Evolutionary conservation across 2,797 vertebrate genomes (phyloP).

Genomic region (Xiphorhynchus erythropygius): DNA sequence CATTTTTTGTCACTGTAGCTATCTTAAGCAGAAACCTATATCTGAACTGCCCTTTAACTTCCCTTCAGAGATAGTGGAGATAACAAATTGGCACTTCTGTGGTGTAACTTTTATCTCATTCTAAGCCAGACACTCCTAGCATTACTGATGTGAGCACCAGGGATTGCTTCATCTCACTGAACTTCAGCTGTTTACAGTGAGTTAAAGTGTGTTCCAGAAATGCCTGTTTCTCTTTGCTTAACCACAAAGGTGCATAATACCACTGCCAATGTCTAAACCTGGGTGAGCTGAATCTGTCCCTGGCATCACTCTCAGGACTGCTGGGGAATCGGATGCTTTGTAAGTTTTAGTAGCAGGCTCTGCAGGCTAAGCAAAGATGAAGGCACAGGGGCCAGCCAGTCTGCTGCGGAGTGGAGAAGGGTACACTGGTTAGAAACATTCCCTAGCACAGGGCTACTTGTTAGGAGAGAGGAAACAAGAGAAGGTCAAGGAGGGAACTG

Average conservation of each 20-base stretch:
- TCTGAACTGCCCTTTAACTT: background rate
- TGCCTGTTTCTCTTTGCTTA: background rate
- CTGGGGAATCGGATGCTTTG: background rate
- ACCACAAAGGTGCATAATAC: rapidly evolving
- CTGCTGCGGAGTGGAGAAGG: background rate
- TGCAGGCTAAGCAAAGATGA: background rate
- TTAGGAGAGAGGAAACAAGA: background rate
- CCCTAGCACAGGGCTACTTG: background rate
- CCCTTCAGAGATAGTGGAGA: background rate
- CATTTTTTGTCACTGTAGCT: background rate
- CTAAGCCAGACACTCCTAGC: background rate
- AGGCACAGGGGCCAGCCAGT: background rate
- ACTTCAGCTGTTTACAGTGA: background rate
- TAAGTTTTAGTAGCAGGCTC: background rate
- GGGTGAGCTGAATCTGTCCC: background rate
- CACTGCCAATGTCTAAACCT: background rate
- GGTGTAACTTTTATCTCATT: background rate
- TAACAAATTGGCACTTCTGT: background rate
- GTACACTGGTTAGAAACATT: background rate
- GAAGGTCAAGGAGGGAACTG: background rate
- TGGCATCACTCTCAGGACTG: background rate
- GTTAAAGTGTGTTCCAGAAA: background rate
- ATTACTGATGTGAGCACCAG: background rate
- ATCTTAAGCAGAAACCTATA: background rate
- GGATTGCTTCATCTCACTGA: background rate